Conservation (phyloP, 2,888 invertebrate genomes). For the Cataglyphis cursor region DNA sequence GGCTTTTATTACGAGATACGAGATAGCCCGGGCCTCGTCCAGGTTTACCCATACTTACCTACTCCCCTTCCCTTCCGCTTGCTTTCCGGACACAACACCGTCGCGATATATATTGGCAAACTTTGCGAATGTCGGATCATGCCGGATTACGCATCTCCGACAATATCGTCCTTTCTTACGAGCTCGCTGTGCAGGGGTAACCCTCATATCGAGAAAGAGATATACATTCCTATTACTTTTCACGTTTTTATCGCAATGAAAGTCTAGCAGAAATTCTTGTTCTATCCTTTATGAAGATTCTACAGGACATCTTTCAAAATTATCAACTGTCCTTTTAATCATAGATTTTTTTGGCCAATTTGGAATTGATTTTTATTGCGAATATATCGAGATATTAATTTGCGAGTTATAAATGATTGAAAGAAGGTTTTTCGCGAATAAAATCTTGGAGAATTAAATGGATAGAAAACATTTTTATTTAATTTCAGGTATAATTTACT, state of each 20-base stretch:
- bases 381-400: not conserved
- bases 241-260: not conserved
- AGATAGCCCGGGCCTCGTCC: slow-evolving; percentile 71
- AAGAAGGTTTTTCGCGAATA: not conserved
- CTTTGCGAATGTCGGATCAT: slow-evolving; percentile 78
- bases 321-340: not conserved
- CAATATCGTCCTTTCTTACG: slow-evolving; percentile 74
- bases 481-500: no score
- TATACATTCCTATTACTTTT: not conserved
- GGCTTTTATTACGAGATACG: slow-evolving; percentile 81
- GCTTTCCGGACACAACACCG: slow-evolving; percentile 57
- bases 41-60: slow-evolving; percentile 37
- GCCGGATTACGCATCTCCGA: slow-evolving; percentile 77
- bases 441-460: not conserved
- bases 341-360: not conserved
- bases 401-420: not conserved
- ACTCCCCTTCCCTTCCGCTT: slow-evolving; percentile 18
- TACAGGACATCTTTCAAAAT: not conserved
- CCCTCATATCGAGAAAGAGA: not conserved
- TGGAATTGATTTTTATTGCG: not conserved
- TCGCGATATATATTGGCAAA: slow-evolving; percentile 69
- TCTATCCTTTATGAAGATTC: slow-evolving; percentile 4
- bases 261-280: not conserved
- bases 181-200: not conserved
- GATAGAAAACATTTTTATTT: not conserved